These are phyloP conservation scores for Verasper variegatus DNA, from an alignment of 2,113 vertebrate species.

Conservation along the genomic window DNA sequence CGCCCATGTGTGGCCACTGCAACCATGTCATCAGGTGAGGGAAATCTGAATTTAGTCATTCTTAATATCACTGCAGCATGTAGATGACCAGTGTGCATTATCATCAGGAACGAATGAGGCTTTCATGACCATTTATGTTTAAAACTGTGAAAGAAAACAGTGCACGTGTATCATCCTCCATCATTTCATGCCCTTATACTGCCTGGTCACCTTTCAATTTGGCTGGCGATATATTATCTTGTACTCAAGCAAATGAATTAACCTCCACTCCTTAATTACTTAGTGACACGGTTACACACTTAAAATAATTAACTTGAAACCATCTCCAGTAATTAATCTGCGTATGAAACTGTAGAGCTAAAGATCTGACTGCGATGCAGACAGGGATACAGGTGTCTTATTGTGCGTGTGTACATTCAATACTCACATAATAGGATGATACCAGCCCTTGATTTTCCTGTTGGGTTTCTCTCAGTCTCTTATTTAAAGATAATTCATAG, in stretches of 20 bases:
- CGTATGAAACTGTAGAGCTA: background rate
- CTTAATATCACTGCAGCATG: too few relatives aligned
- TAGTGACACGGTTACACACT: background rate
- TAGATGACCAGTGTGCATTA: too few relatives aligned
- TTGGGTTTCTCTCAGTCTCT: too few relatives aligned
- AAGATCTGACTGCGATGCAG: background rate
- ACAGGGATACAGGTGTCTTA: background rate
- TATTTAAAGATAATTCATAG: too few relatives aligned
- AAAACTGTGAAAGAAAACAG: too few relatives aligned
- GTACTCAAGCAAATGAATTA: background rate
- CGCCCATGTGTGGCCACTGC: constrained; percentile 94
- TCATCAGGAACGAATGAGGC: too few relatives aligned
- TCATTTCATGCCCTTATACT: background rate
- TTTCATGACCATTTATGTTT: too few relatives aligned
- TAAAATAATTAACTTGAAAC: background rate
- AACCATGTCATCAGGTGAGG: constrained; percentile 91
- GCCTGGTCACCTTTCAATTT: background rate
- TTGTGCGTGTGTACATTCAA: background rate
- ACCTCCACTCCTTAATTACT: too few relatives aligned
- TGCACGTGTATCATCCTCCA: too few relatives aligned
- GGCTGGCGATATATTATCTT: background rate
- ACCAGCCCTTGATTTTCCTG: too few relatives aligned
- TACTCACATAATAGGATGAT: background rate
- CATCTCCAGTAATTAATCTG: background rate
- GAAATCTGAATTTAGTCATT: background rate